Conservation (phyloP, 2,888 invertebrate species). For the Lapara coniferarum region DNA sequence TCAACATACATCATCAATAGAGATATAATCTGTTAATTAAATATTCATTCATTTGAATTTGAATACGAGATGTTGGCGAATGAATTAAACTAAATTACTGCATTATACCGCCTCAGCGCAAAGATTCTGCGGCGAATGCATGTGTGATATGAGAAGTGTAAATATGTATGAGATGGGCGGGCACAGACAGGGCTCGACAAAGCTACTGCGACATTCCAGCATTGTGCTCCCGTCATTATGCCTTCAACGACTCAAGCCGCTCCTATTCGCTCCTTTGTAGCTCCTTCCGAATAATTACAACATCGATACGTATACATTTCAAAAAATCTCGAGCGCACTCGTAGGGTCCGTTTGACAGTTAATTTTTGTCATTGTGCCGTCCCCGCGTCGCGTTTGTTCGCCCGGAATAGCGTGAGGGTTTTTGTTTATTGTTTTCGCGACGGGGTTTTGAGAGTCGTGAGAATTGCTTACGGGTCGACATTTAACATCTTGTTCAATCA, state of each 20-base stretch:
- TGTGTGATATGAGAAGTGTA: slow-evolving; percentile 57
- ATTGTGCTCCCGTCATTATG: slow-evolving; percentile 72
- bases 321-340: slow-evolving; percentile 67
- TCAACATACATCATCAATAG: slow-evolving; percentile 19
- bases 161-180: slow-evolving; percentile 80
- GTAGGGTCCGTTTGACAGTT: slow-evolving; percentile 70
- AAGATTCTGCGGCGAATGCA: slow-evolving; percentile 40
- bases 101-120: slow-evolving; percentile 17
- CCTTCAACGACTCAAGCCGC: slow-evolving; percentile 66
- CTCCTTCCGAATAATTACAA: slow-evolving; percentile 81
- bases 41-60: slow-evolving; percentile 33
- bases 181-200: slow-evolving; percentile 57
- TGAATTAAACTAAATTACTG: slow-evolving; percentile 48
- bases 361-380: slow-evolving; percentile 76
- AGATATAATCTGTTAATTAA: slow-evolving; percentile 39
- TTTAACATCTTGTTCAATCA: slow-evolving; percentile 42
- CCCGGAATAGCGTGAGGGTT: slow-evolving; percentile 54
- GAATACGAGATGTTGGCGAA: slow-evolving; percentile 45
- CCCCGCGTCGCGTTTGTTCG: slow-evolving; percentile 52
- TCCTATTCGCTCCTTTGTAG: slow-evolving; percentile 74
- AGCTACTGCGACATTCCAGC: slow-evolving; percentile 65
- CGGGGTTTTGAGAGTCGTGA: slow-evolving; percentile 73
- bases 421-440: slow-evolving; percentile 58
- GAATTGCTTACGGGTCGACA: slow-evolving; percentile 58
- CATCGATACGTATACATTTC: slow-evolving; percentile 75